Base-by-base conservation (phyloP, 53 echinoderm and acorn worm species). In the Mesocentrotus franciscanus region DNA sequence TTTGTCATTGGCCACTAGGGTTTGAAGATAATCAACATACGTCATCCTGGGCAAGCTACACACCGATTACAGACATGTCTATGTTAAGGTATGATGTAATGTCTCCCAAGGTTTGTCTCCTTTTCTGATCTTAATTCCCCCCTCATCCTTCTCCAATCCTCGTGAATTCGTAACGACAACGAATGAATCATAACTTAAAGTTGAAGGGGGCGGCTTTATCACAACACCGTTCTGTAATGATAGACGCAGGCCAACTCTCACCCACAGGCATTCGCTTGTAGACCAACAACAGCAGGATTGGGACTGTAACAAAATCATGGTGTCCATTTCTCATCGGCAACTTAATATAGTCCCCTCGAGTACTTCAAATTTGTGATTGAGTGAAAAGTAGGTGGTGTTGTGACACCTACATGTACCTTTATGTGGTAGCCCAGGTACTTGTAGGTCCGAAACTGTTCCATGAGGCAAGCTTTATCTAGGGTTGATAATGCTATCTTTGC, bases 1-100 rank as follows among this genome's bases (percentile, higher is more conserved):
- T 87, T 87, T 58, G 87, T 87, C 87, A 87, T 87, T 87, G 58
- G 87, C 58, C 87, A 87, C 87, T 26, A 87, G 58, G 87, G 58
- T 57, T 87, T 87, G 29, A 58, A 87, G 87, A 87, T 87, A 56
- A 27, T 58, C 58, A 87, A 58, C 58, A 87, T 87, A 87, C 87
- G 87, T 87, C 87, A 87, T 87, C 87, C 12, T 9, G 29, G 58
- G 8, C 87, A 87, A 56, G 56, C 27, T 58, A 27, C n/a, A 87
- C n/a, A 57, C 58, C 29, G 12, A 87, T 87, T 87, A 87, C 87
- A 57, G 12, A 58, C 12, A 13, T 57, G 9, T 56, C 58, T 87
- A 87, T 27, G 10, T 57, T 2, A n/a, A 87, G 87, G 4, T 87
- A 87, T 87, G 87, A 87, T 58, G 87, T 87, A 87, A 87, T 87